Base-by-base conservation (phyloP, 2,113 vertebrate genomes). In the Sitta europaea region DNA sequence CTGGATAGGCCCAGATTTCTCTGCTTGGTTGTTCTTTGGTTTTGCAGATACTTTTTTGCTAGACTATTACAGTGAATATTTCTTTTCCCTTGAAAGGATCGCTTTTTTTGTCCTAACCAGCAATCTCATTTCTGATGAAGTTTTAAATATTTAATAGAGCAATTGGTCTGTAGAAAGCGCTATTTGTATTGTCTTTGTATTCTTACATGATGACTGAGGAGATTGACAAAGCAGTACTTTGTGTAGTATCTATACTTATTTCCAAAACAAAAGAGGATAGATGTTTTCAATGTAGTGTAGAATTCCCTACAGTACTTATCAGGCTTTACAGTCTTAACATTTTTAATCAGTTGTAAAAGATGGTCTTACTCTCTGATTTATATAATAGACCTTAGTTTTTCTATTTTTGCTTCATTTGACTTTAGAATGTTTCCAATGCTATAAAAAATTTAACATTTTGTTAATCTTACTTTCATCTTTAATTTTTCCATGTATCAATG, bases 271-370 rank as follows among this genome's bases (percentile, higher is more conserved):
- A 76, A 86, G 35, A 66, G 54, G 66, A 86, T 95, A 86, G 63
- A 88, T 92, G 38, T 83, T 93, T 95, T 83, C 85, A 96, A 73
- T 94, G 90, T 96, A 91, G 35, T 2, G 0, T 53, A 70, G 84
- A 85, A 95, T 93, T 96, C 45, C 71, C 58, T 43, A 43, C 62
- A 70, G 74, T 82, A 76, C 87, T 95, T 79, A 91, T 36, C 67
- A 95, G 81, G 85, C 54, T 94, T 94, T 93, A 48, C 19, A 79
- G 42, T 92, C 87, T 94, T 73, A 85, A 83, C 58, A 58, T 86
- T 94, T 95, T 95, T 88, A 92, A 95, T 95, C 85, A 82, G 38
- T 76, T 91, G 35, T 94, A 90, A 85, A 89, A 82, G 67, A 92
- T 97, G 31, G 4, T 94, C 63, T 96, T 94, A 76, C 40, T 71